Conservation (phyloP, 2,888 invertebrate genomes). For the Atherix ibis region DNA sequence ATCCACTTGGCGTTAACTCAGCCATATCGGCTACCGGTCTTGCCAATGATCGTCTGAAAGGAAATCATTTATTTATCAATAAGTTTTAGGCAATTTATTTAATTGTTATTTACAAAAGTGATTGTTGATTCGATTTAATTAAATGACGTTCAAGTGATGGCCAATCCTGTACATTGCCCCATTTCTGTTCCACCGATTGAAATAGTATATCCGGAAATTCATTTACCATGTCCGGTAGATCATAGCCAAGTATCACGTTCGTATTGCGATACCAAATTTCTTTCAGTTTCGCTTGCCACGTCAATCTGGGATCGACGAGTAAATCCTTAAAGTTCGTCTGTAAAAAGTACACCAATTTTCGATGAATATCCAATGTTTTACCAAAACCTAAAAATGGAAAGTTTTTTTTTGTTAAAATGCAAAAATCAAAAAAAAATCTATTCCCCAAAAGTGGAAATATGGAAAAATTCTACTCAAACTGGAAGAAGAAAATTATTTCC, state of each 20-base stretch:
- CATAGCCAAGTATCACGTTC: constrained; percentile 39
- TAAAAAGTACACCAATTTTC: constrained; percentile 36
- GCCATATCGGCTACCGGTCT: constrained; percentile 47
- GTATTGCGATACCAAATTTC: constrained; percentile 36
- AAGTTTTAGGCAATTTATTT: neutral
- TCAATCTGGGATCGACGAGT: constrained; percentile 34
- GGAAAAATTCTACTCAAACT: too few relatives aligned
- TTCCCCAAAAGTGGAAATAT: too few relatives aligned
- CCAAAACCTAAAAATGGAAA: constrained; percentile 7
- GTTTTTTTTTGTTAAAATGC: too few relatives aligned
- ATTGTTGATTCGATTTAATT: constrained; percentile 20
- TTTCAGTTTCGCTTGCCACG: constrained; percentile 34
- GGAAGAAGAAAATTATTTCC: too few relatives aligned
- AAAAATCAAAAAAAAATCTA: too few relatives aligned
- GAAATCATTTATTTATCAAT: neutral
- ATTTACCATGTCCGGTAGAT: constrained; percentile 27
- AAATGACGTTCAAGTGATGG: constrained; percentile 38
- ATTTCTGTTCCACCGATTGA: constrained; percentile 43
- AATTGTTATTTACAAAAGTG: constrained; percentile 25
- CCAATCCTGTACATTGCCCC: constrained; percentile 47
- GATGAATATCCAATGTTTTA: constrained; percentile 31
- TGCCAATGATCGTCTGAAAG: neutral
- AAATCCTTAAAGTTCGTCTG: constrained; percentile 37
- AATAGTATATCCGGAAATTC: constrained; percentile 34
- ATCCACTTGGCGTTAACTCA: constrained; percentile 45